These are phyloP conservation scores for Rhogogaster chlorosoma DNA, from an alignment of 2,888 invertebrate genomes.

Conservation along the genomic window DNA sequence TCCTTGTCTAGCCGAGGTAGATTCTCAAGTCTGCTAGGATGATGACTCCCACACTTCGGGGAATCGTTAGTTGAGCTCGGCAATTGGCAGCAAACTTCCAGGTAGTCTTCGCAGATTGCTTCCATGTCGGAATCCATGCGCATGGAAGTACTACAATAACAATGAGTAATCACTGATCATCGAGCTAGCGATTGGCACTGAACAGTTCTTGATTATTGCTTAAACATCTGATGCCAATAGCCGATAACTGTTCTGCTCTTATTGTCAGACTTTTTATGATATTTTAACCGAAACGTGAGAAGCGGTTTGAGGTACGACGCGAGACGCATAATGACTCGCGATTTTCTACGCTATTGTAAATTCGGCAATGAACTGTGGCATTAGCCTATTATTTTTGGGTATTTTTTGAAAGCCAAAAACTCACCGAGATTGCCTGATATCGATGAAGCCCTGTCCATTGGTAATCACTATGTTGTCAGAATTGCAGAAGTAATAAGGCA, in stretches of 20 bases:
- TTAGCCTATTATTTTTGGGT: not conserved
- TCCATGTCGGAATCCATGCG: not conserved
- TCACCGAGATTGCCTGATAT: constrained; percentile 11
- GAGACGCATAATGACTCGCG: not conserved
- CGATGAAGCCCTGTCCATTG: not conserved
- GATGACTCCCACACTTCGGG: constrained; percentile 42
- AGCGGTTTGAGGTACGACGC: not conserved
- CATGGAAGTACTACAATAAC: not conserved
- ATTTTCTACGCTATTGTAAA: not conserved
- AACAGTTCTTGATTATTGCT: not conserved
- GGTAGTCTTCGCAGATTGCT: constrained; percentile 64
- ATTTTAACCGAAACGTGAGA: not conserved
- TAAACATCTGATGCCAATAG: not conserved
- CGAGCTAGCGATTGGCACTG: not conserved
- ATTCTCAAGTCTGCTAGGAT: not conserved
- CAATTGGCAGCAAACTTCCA: constrained; percentile 67
- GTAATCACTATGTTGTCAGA: constrained; percentile 21
- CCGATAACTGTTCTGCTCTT: not conserved
- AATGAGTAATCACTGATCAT: not conserved
- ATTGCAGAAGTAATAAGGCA: constrained; percentile 31
- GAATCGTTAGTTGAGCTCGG: not conserved
- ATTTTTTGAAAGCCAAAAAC: not conserved
- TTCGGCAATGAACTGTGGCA: not conserved
- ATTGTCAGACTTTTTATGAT: no score
- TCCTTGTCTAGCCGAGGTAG: constrained; percentile 56